These are phyloP conservation scores for Zoanthus sansibaricus DNA, from an alignment of 92 coral and sea anemone species.

Conservation along the genomic window DNA sequence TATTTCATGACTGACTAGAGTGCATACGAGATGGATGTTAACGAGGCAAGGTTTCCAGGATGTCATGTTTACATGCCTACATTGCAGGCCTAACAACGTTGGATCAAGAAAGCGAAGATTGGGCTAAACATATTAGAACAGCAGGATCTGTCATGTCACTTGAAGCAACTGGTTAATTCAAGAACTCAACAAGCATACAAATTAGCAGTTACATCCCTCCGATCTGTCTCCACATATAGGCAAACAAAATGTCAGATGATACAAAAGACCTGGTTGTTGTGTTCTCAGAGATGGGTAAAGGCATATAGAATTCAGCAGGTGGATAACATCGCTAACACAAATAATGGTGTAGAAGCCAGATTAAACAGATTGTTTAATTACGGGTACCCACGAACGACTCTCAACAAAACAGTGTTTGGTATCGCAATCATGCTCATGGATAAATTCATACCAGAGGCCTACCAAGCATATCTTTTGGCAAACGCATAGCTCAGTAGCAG, in stretches of 20 bases:
- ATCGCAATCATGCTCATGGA: constrained; percentile 31
- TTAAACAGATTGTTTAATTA: constrained; percentile 54
- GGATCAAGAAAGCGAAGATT: constrained; percentile 61
- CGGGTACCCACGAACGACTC: constrained; percentile 34
- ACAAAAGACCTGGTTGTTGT: constrained; percentile 41
- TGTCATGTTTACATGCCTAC: constrained; percentile 56
- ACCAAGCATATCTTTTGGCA: constrained; percentile 45
- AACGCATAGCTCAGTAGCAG: constrained; percentile 47
- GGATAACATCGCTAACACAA: constrained; percentile 57
- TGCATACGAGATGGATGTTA: constrained; percentile 32
- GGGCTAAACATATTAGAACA: constrained; percentile 56
- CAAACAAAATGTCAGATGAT: constrained; percentile 10
- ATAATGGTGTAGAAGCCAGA: constrained; percentile 50
- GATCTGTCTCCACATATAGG: constrained; percentile 21
- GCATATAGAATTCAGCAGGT: constrained; percentile 50
- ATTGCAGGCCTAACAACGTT: constrained; percentile 60
- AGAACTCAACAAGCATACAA: constrained; percentile 3
- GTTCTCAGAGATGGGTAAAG: constrained; percentile 56
- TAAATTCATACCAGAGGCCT: constrained; percentile 39
- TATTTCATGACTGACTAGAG: constrained; percentile 43
- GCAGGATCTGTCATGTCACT: constrained; percentile 33
- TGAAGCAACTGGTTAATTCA: constrained; percentile 58
- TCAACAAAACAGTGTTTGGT: constrained; percentile 54
- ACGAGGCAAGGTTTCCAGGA: constrained; percentile 45
- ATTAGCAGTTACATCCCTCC: constrained; percentile 43